A percentile compares a stretch with the other conserved stretches of the same genome.
Conservation (phyloP, 2,797 vertebrate species). For the Monodelphis domestica region DNA sequence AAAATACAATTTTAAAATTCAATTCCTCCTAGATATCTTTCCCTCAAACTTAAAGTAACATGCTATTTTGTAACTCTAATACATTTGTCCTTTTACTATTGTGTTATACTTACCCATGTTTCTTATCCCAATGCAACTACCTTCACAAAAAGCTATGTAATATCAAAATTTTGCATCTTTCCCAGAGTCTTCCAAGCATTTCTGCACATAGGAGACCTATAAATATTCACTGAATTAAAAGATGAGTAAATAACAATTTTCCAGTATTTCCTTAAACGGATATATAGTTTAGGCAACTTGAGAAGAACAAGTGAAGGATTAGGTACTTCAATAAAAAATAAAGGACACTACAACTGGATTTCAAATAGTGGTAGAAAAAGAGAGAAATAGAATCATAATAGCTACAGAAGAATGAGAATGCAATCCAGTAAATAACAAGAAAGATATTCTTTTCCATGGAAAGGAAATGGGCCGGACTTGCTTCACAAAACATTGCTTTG, state of each 20-base stretch:
- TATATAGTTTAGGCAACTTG: not conserved
- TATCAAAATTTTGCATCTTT: not conserved
- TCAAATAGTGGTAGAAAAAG: not conserved
- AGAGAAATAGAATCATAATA: not conserved
- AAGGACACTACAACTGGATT: not conserved
- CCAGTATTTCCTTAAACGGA: not conserved
- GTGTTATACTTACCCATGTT: not conserved
- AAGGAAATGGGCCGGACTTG: not conserved
- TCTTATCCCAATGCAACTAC: not conserved
- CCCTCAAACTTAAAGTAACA: not conserved
- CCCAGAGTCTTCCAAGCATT: not conserved
- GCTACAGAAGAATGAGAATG: not conserved
- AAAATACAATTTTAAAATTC: not conserved
- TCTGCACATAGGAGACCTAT: not conserved
- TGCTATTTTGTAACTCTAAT: not conserved
- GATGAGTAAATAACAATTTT: not conserved
- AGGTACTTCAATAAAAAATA: not conserved
- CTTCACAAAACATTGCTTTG: not conserved
- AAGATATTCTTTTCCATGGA: not conserved
- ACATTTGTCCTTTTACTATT: not conserved
- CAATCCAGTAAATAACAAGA: not conserved
- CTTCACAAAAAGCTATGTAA: not conserved
- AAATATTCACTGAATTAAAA: not conserved
- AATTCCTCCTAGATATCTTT: not conserved
- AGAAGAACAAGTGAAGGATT: not conserved